Evolutionary conservation across 30 jellyfish, hydroid and myxozoan species (phyloP), one percentile per base, ranked within the genome.

Genomic region (Aurelia coerulea): DNA sequence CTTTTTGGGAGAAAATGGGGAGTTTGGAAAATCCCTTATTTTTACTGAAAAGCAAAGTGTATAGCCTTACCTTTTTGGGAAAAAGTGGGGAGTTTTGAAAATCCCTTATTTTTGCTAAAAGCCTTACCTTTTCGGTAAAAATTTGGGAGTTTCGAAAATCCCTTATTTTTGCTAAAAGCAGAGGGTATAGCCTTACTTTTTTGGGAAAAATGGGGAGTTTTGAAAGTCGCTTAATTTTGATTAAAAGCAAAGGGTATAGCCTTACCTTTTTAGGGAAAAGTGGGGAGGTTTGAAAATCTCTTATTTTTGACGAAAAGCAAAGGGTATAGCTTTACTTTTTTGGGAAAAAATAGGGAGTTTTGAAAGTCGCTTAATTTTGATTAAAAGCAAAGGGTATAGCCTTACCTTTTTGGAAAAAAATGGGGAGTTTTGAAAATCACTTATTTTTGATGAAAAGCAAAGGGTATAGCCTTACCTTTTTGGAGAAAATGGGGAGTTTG

Each of bases 241-340:
- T 42, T n/a, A n/a, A n/a, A n/a, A n/a, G n/a, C n/a, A n/a, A n/a
- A n/a, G n/a, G n/a, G n/a, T n/a, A n/a, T n/a, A n/a, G n/a, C n/a
- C n/a, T n/a, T n/a, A n/a, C n/a, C n/a, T n/a, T n/a, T n/a, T n/a
- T n/a, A n/a, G n/a, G n/a, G n/a, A n/a, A n/a, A n/a, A n/a, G n/a
- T n/a, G n/a, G n/a, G n/a, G n/a, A n/a, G n/a, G n/a, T n/a, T n/a
- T n/a, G n/a, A n/a, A n/a, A n/a, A n/a, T n/a, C n/a, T n/a, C n/a
- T n/a, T 37, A 65, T 65, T 3, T 65, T 19, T 65, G 75, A 17
- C 41, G 16, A 65, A 65, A 65, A 17, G 5, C 75, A 37, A 65
- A 65, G 75, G 75, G 16, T 65, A 65, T 3, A 65, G 42, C 69
- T 13, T 65, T 65, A 15, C 12, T 65, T 65, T 11, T 65, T 65